Base-by-base conservation (phyloP, 37 sponge, comb jelly and placozoan genomes). In the Amphimedon queenslandica region DNA sequence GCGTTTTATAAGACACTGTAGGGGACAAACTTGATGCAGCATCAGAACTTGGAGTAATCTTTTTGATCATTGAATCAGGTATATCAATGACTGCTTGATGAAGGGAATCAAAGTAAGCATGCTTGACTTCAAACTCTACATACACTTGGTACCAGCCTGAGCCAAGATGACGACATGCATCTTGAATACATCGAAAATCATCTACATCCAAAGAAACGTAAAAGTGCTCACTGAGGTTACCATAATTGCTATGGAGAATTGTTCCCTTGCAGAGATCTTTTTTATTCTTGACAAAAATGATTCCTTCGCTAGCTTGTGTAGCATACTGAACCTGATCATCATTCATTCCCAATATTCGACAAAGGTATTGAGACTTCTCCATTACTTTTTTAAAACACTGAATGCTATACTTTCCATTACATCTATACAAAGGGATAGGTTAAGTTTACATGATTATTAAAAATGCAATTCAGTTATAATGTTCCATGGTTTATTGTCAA, bases 261-360 rank as follows among this genome's bases (percentile, higher is more conserved):
- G 23, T 39, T 0, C 42, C 63, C 4, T 67, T 29, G 13, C 53
- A 47, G 8, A 47, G 13, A 13, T 47, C 53, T 47, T 47, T 13
- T 18, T 47, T 8, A 47, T 47, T 47, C 8, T 47, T 13, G 8
- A 13, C 13, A 8, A 71, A 2, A 57, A 30, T 4, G 6, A 64
- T 41, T 3, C 69, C 57, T 24, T 61, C 64, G 39, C 70, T 69
- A 13, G 82, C 74, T 56, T 81, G 82, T 0, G 70, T 58, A 39
- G 75, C 74, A 67, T 81, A 81, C 23, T 37, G 41, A 23, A 81
- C 47, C 61, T 81, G 74, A 64, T 81, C 82, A 4, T 67, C 69
- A 57, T 47, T 65, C 60, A 81, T 31, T 25, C 60, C 75, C 23
- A 30, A 3, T 33, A 77, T 47, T 32, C 74, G 67, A 13, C 75